Conservation (phyloP, 2,888 invertebrate genomes). For the Tinea trinotella region DNA sequence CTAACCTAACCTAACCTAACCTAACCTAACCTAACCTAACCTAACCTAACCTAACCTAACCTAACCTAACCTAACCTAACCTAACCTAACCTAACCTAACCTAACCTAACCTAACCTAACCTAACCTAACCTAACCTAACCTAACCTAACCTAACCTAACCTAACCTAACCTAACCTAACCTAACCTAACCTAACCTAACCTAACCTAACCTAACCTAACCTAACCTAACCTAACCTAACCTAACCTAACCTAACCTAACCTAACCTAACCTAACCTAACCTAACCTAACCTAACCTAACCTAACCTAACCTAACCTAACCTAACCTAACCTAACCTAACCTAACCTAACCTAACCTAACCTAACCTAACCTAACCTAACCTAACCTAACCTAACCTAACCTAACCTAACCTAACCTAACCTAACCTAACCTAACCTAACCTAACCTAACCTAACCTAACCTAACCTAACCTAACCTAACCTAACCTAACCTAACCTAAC, state of each 20-base stretch:
- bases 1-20: constrained; percentile 21
- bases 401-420: constrained; percentile 21
- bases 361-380: constrained; percentile 20
- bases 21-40: constrained; percentile 20
- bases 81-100: constrained; percentile 20
- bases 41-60: constrained; percentile 17
- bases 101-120: constrained; percentile 20
- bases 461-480: constrained; percentile 22
- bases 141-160: constrained; percentile 21
- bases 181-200: constrained; percentile 19
- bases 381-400: constrained; percentile 20
- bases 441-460: constrained; percentile 22
- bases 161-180: constrained; percentile 21
- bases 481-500: constrained; percentile 22
- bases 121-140: constrained; percentile 21
- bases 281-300: constrained; percentile 22
- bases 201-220: constrained; percentile 21
- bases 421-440: constrained; percentile 22
- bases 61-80: constrained; percentile 17
- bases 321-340: constrained; percentile 20
- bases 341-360: constrained; percentile 21
- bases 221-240: constrained; percentile 21
- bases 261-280: constrained; percentile 20
- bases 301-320: constrained; percentile 22
- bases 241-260: constrained; percentile 21